Conservation (phyloP, 1,140 invertebrate species). For the Babylonia areolata region DNA sequence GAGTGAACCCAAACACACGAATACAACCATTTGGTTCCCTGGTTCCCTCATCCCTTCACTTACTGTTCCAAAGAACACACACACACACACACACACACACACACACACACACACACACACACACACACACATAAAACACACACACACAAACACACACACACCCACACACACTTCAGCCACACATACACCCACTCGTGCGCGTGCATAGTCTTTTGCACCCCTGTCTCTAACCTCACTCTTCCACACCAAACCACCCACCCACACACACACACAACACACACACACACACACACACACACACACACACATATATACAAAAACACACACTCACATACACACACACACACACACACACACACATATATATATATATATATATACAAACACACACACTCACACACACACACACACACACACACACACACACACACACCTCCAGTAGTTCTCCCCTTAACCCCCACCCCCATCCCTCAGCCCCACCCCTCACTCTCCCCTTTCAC, state of each 20-base stretch:
- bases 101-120: slow-evolving; percentile 17
- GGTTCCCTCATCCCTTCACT: too few species aligned
- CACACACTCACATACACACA: background rate
- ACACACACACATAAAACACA: too few species aligned
- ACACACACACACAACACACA: background rate
- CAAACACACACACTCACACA: background rate
- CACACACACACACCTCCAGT: background rate
- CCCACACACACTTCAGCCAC: too few species aligned
- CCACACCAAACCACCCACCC: too few species aligned
- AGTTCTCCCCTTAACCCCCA: background rate
- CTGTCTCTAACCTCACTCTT: too few species aligned
- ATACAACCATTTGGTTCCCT: too few species aligned
- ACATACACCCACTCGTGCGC: too few species aligned
- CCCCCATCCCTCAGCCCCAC: background rate
- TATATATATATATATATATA: background rate
- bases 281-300: background rate
- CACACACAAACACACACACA: too few species aligned
- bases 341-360: too few species aligned
- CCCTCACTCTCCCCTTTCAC: background rate
- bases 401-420: background rate
- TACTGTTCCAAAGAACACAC: too few species aligned
- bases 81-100: slow-evolving; percentile 16
- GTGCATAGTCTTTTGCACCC: too few species aligned
- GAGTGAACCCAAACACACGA: too few species aligned
- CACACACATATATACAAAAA: background rate